Base-by-base conservation (phyloP, 2,797 vertebrate genomes). In the Microctenopoma lineatum region DNA sequence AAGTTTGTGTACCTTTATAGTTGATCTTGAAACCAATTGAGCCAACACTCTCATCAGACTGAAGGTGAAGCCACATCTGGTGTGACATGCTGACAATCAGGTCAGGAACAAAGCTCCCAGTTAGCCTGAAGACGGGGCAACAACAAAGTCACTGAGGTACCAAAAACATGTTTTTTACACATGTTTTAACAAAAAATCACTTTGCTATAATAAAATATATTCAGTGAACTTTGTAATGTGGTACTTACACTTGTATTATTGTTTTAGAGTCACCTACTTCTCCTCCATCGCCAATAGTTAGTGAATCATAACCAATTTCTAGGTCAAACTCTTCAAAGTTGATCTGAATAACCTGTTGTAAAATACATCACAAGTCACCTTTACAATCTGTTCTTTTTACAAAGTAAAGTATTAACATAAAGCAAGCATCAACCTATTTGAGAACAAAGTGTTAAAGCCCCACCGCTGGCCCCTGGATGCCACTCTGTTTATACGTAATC, bases 271-370 rank as follows among this genome's bases (percentile, higher is more conserved):
- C 96, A 42, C 97, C 98, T 32, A 98, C 98, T 94, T 98, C 96
- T 14, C 95, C 96, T 59, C 96, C 97, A 73, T 99, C 98, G 66
- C 98, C 98, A 38, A 98, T 97, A 7, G 98, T 99, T 39, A 99
- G 84, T 0, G 97, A 98, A 68, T 99, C 97, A 53, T 98, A 99
- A 8, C 98, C 98, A 68, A 98, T 98, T 86, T 99, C 98, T 71
- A 99, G 84, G 90, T 99, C 98, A 70, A 98, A 99, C 92, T 99
- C 98, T 89, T 99, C 97, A 81, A 99, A 99, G 92, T 98, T 98
- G 86, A 99, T 99, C 81, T 99, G 97, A 89, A 99, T 99, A 61
- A 99, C 97, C 98, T 99, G 89, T 16, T 48, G 18, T 39, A 13
- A 65, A 73, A 77, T 26, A 32, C 41, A 80, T 55, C 9, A 51